These are phyloP conservation scores for Pteromalus puparum DNA, from an alignment of 1,140 invertebrate genomes.

Conservation along the genomic window DNA sequence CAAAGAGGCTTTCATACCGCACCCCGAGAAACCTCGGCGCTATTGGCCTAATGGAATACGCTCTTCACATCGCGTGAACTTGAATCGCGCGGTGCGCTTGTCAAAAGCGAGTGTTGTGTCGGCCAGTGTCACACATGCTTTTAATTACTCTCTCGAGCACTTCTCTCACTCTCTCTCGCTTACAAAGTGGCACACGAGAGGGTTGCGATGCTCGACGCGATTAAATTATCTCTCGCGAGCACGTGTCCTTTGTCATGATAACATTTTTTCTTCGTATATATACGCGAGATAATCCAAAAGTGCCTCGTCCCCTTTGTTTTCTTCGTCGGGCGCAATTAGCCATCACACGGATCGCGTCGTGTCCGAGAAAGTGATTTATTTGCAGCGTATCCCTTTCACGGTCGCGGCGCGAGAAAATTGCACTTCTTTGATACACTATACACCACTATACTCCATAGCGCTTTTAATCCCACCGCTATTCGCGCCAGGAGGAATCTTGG, in stretches of 20 bases:
- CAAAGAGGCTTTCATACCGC: background rate
- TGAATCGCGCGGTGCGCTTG: background rate
- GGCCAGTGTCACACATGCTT: background rate
- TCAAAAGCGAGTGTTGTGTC: background rate
- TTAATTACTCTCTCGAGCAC: background rate
- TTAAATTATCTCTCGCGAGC: background rate
- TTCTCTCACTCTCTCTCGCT: background rate
- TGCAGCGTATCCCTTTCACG: background rate
- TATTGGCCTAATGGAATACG: constrained; percentile 25
- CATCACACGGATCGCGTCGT: background rate
- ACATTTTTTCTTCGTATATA: background rate
- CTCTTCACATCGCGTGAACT: background rate
- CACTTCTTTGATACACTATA: background rate
- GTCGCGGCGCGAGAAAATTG: background rate
- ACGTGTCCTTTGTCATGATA: background rate
- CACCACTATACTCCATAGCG: background rate
- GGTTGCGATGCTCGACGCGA: background rate
- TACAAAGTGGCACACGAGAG: background rate
- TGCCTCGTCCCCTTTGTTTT: background rate
- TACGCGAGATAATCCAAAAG: too few relatives aligned
- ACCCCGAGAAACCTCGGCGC: background rate
- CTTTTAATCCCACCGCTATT: background rate
- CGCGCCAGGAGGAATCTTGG: background rate
- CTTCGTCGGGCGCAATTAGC: background rate
- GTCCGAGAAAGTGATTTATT: constrained; percentile 4